phyloP scores from a whole-genome alignment of 2,797 vertebrate species.

The Microctenopoma lineatum region DNA sequence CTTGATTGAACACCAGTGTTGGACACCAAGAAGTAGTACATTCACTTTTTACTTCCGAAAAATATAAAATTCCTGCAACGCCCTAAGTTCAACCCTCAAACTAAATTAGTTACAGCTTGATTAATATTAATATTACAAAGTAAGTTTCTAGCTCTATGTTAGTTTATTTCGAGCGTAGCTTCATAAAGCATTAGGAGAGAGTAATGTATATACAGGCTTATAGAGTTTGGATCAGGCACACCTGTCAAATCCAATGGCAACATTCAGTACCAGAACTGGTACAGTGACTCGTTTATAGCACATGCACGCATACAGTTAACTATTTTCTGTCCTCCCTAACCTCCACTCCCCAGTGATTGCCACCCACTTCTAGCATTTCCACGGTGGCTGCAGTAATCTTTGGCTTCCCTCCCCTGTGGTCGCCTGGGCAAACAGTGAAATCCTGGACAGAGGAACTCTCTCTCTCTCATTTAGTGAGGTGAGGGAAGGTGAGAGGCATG shows the following conservation, averaged over 20 bases:
- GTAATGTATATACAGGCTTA: neutral
- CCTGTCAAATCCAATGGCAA: conserved; percentile 28
- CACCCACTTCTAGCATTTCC: conserved; percentile 72
- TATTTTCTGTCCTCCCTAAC: conserved; percentile 50
- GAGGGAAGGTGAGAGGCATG: conserved; percentile 44
- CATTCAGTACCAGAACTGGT: conserved; percentile 47
- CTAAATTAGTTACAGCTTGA: conserved; percentile 12
- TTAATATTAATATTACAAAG: conserved; percentile 22
- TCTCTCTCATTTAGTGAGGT: conserved; percentile 16
- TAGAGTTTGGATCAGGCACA: conserved; percentile 16
- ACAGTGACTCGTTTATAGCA: conserved; percentile 57
- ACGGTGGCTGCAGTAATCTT: conserved; percentile 70
- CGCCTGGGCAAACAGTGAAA: conserved; percentile 58
- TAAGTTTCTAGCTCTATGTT: neutral
- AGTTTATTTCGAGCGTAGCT: conserved; percentile 4
- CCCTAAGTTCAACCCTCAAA: conserved; percentile 11
- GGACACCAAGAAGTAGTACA: neutral
- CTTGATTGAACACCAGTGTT: neutral
- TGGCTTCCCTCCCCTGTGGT: conserved; percentile 64
- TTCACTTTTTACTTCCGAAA: neutral
- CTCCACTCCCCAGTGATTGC: conserved; percentile 61
- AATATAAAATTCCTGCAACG: conserved; percentile 3
- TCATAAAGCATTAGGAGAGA: neutral
- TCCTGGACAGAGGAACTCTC: conserved; percentile 54
- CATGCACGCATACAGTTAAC: conserved; percentile 22